Percentiles rank a stretch among this genome's conserved stretches.
phyloP scores from a whole-genome alignment of 2,797 vertebrate species.

The Sebastes goodei region DNA sequence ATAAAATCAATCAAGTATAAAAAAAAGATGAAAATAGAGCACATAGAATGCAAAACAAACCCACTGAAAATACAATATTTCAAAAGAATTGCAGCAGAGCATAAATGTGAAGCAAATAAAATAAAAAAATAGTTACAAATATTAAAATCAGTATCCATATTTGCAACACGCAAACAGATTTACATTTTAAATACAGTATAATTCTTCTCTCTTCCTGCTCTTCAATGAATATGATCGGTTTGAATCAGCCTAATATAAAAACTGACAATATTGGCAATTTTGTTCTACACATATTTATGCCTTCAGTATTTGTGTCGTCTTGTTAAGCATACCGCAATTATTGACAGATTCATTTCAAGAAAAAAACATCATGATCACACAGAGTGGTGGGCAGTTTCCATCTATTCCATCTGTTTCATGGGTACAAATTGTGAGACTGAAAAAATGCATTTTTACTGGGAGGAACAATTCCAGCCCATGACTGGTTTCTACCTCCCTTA shows the following conservation, averaged over 20 bases:
- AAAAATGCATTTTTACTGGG: slow-evolving; percentile 32
- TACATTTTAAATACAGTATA: background rate
- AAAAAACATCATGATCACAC: slow-evolving; percentile 9
- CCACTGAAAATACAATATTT: background rate
- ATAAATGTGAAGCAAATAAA: background rate
- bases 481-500: slow-evolving; percentile 35
- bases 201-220: background rate
- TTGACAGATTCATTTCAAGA: background rate
- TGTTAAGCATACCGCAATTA: background rate
- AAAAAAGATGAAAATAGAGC: background rate
- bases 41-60: background rate
- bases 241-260: background rate
- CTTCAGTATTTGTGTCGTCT: background rate
- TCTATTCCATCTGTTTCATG: background rate
- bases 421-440: slow-evolving; percentile 9
- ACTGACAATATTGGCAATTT: background rate
- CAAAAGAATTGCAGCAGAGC: background rate
- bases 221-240: background rate
- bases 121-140: background rate
- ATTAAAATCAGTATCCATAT: background rate
- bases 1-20: too few species aligned
- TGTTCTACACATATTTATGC: background rate
- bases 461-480: slow-evolving; percentile 39
- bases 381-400: background rate
- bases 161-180: background rate